Evolutionary conservation across 53 echinoderm and acorn worm genomes (phyloP), one percentile per base, ranked within the genome.

Genomic region (Paracentrotus lividus): DNA sequence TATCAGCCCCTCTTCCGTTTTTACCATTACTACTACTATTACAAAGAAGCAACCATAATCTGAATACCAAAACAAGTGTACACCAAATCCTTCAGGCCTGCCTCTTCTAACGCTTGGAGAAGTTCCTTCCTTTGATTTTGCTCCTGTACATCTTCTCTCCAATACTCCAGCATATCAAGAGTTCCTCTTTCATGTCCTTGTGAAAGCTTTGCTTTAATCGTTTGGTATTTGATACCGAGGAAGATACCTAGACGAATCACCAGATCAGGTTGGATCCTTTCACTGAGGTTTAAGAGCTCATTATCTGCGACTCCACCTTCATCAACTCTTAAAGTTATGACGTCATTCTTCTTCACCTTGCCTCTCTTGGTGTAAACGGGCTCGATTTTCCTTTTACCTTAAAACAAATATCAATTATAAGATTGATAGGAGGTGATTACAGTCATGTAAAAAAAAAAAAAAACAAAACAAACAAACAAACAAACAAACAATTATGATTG

Each of bases 141-240:
- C 49, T 49, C 90, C 1, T 14, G 53, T 5, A 69, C 90, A 29
- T 90, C 23, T 29, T 72, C 33, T 45, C 72, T 2, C 90, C 90
- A 90, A 8, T 68, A 15, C 5, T 33, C 2, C 52, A 90, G 72
- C 90, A 72, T 29, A 7, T 13, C 18, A 66, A 18, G 33, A 24
- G 90, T 64, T 42, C 49, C 90, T 12, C n/a, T 4, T 34, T 53
- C 55, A 15, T n/a, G 23, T 10, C 43, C 8, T 0, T 61, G 59
- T 18, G 0, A 5, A 3, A 6, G 24, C 14, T 32, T 18, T 38
- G 54, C 56, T 20, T 87, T 38, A 36, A 87, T 55, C 87, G 33
- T 21, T 1, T 44, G 45, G 7, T 15, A 5, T 9, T 43, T 8
- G 9, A 89, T 89, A 27, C 29, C 61, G 44, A 89, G 89, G 15